phyloP scores from a whole-genome alignment of 2,113 vertebrate genomes.

The Coreoperca whiteheadi region DNA sequence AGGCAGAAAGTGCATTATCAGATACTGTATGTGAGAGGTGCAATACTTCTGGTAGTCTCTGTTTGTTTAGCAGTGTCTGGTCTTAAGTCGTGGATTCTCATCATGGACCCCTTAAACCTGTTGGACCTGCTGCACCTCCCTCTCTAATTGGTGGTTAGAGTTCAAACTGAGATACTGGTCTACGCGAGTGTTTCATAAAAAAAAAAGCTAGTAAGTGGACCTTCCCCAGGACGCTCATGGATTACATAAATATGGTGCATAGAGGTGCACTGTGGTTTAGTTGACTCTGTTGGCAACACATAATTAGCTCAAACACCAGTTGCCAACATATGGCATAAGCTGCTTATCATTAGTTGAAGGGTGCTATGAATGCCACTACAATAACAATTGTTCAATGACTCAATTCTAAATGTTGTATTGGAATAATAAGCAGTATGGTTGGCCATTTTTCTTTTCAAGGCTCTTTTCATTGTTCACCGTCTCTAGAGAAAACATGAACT shows the following conservation, averaged over 20 bases:
- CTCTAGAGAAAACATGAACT: neutral
- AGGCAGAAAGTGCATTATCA: neutral
- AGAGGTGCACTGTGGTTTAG: neutral
- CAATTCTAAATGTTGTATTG: neutral
- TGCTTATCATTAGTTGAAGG: conserved; percentile 11
- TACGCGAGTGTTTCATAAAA: neutral
- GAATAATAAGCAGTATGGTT: neutral
- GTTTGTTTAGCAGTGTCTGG: neutral
- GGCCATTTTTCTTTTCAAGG: neutral
- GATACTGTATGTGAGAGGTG: neutral
- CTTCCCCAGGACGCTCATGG: neutral
- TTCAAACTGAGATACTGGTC: conserved; percentile 1
- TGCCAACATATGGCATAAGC: conserved; percentile 26
- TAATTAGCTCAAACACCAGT: conserved; percentile 14
- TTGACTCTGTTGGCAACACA: neutral
- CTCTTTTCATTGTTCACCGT: neutral
- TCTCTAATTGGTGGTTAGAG: neutral
- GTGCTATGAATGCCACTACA: conserved; percentile 18
- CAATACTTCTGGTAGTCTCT: neutral
- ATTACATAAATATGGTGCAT: neutral
- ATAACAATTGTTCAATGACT: neutral
- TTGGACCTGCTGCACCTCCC: neutral
- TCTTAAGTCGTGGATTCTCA: neutral
- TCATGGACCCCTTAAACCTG: neutral
- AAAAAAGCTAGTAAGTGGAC: neutral